Evolutionary conservation across 2,888 invertebrate genomes (phyloP).

Genomic region (Calephelis perditalis): DNA sequence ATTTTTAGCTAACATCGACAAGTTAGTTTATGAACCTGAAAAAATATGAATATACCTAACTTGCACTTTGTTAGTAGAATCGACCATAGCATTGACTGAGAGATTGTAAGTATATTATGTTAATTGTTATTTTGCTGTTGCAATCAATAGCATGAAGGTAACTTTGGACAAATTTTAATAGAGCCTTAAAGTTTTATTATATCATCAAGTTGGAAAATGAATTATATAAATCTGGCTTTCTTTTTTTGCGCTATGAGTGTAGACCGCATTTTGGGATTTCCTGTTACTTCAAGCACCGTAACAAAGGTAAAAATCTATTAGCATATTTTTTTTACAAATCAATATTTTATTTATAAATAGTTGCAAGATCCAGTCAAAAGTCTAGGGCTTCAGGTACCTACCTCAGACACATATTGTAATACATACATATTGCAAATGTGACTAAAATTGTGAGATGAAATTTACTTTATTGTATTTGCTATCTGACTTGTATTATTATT

Average conservation of each 20-base stretch:
- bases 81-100: not conserved
- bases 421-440: too few relatives aligned
- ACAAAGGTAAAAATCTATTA: constrained; percentile 42
- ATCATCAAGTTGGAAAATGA: constrained; percentile 42
- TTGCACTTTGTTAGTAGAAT: not conserved
- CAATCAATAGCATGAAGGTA: constrained; percentile 3
- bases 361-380: too few relatives aligned
- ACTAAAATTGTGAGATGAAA: too few relatives aligned
- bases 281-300: constrained; percentile 38
- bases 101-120: not conserved
- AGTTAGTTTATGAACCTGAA: too few relatives aligned
- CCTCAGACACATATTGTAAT: too few relatives aligned
- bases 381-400: too few relatives aligned
- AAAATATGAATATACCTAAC: too few relatives aligned
- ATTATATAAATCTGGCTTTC: constrained; percentile 45
- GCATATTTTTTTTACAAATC: too few relatives aligned
- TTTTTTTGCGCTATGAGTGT: constrained; percentile 40
- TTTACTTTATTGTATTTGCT: too few relatives aligned
- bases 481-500: too few relatives aligned
- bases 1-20: too few relatives aligned
- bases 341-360: too few relatives aligned
- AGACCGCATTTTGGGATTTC: constrained; percentile 45
- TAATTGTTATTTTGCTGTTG: constrained; percentile 1
- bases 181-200: not conserved
- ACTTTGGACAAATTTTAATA: not conserved